Base-by-base conservation (phyloP, 2,797 vertebrate species). In the Galago senegalensis region DNA sequence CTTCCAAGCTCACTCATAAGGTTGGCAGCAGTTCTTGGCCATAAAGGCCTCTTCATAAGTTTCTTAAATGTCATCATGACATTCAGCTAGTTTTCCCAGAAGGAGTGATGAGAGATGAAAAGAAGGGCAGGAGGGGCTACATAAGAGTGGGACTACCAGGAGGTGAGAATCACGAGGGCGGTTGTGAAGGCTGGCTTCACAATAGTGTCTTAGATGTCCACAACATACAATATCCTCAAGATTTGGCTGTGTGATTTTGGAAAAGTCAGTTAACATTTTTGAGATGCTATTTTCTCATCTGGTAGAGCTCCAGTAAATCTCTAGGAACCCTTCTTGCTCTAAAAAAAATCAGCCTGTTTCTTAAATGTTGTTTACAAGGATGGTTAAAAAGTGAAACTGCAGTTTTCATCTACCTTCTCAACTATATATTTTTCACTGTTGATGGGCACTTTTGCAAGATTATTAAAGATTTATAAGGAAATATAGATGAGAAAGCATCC, bases 261-360 rank as follows among this genome's bases (percentile, higher is more conserved):
- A 77, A 70, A 91, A 75, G 46, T 69, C 67, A 93, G n/a, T 18
- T 89, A 75, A 79, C 21, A 77, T 56, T 95, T 94, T 72, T 91
- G 73, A 92, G 76, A 80, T 34, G 4, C 18, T 63, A 63, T 49
- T 94, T 83, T 88, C 10, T 85, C 69, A 72, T 25, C 14, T 86
- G 29, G 23, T 46, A 34, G 60, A 65, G 56, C 20, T 89, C 60
- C 75, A 53, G 49, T 75, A 83, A 87, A 72, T 61, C 25, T 89
- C 60, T 80, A 43, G 58, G 69, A 87, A 87, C 12, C 8, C 67
- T 87, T 83, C 37, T 46, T 70, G n/a, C 29, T 69, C 14, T 87
- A 40, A 91, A 77, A 77, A 61, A 86, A 79, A 65, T 21, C 20
- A 80, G n/a, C 34, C 27, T 18, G 23, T 60, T 87, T 13, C 12